Base-by-base conservation (phyloP, 2,888 invertebrate genomes). In the Anarsia innoxiella region DNA sequence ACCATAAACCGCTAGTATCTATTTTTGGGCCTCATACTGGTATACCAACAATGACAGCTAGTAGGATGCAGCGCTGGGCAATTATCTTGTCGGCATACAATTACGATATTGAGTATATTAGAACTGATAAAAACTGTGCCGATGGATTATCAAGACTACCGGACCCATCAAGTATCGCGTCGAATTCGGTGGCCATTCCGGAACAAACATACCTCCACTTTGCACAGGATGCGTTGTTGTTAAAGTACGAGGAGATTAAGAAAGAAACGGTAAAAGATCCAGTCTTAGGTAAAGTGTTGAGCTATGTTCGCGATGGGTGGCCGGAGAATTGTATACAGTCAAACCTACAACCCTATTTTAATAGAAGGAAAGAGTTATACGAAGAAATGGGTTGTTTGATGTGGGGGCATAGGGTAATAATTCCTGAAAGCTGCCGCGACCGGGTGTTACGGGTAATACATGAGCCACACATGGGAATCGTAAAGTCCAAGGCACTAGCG, bases 351-450 rank as follows among this genome's bases (percentile, higher is more conserved):
- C 31, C 31, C 2, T 31, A 10, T 31, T 23, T 23, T 10, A 31
- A 31, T 12, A 11, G 31, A 2, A 11, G 6, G 4, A 2, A 19
- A 1, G 31, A 31, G 9, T 4, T 31, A 5, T 31, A 31, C 8
- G 31, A 31, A 12, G 31, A 31, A 9, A 8, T 31, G 6, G 31
- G 23, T 1, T 31, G 31, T 4, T 2, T 47, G 3, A 40, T 47
- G 44, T 51, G 48, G 47, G 51, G 44, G 0, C 39, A 45, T 12
- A 11, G 47, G 5, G 12, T 49, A 0, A 37, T 49, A 0, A 30
- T 49, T 6, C 51, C 51, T 0, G 26, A 37, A 1, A 1, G 13
- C 0, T 41, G 37, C 10, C 25, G 41, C 3, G 13, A 16, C 1
- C 23, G n/a, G 2, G 19, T 48, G 8, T 6, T 45, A n/a, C 10